Evolutionary conservation across 2,888 invertebrate species (phyloP).

Genomic region (Megamerina dolium): DNA sequence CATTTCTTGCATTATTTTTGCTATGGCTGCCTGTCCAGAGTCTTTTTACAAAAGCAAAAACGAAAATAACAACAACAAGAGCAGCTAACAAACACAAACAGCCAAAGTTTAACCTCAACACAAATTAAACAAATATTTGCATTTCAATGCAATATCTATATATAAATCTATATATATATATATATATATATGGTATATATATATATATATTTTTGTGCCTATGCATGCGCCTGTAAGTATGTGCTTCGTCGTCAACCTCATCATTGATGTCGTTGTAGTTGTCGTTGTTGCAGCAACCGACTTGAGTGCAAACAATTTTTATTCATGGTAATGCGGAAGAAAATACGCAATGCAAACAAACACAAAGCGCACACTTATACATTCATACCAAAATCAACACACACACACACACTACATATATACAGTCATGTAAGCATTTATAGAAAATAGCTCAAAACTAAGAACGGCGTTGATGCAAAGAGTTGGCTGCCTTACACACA

Average conservation of each 20-base stretch:
- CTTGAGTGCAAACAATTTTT: too few species aligned
- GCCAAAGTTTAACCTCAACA: slow-evolving; percentile 48
- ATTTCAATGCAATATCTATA: too few species aligned
- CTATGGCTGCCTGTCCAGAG: background rate
- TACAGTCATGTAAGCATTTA: background rate
- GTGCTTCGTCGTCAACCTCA: background rate
- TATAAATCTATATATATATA: too few species aligned
- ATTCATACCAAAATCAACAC: background rate
- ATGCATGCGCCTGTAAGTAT: slow-evolving; percentile 34
- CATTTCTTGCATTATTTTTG: slow-evolving; percentile 5
- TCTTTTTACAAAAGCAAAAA: too few species aligned
- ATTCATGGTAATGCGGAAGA: too few species aligned
- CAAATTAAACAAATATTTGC: slow-evolving; percentile 47
- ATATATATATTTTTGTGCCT: too few species aligned
- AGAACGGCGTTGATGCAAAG: too few species aligned
- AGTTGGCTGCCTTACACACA: too few species aligned
- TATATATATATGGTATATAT: too few species aligned
- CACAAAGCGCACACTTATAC: slow-evolving; percentile 3
- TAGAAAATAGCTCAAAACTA: too few species aligned
- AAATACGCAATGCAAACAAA: background rate
- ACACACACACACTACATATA: slow-evolving; percentile 4
- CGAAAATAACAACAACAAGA: background rate
- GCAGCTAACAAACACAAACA: background rate
- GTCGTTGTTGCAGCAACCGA: too few species aligned
- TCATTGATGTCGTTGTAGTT: too few species aligned